Evolutionary conservation across 2,888 invertebrate species (phyloP).

Genomic region (Amiota minor): DNA sequence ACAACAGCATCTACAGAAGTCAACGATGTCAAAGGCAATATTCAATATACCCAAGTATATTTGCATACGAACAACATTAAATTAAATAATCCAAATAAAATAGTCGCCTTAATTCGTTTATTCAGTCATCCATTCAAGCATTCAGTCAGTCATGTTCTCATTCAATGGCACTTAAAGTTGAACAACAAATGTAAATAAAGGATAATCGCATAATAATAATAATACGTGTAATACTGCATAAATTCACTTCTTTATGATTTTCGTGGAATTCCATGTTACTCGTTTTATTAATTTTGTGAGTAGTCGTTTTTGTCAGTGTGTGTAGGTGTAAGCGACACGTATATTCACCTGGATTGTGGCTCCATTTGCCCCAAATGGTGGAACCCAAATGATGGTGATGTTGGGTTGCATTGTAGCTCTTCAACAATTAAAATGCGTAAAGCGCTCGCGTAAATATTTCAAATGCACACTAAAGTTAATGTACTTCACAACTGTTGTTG

Average conservation of each 20-base stretch:
- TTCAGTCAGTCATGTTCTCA: too few species aligned
- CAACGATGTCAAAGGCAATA: too few species aligned
- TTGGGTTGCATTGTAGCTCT: too few species aligned
- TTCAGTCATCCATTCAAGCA: too few species aligned
- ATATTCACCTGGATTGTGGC: background rate
- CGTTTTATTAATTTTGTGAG: background rate
- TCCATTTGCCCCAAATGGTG: background rate
- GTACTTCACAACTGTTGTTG: background rate
- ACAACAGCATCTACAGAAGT: too few species aligned
- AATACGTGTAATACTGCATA: slow-evolving; percentile 18
- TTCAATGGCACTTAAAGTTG: background rate
- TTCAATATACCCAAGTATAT: too few species aligned
- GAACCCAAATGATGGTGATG: too few species aligned
- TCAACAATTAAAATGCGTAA: slow-evolving; percentile 15
- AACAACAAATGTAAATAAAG: background rate
- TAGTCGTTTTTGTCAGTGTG: background rate
- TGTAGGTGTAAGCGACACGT: background rate
- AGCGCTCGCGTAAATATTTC: background rate
- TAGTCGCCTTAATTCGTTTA: too few species aligned
- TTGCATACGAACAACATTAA: too few species aligned
- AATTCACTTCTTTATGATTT: slow-evolving; percentile 14
- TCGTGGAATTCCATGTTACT: background rate
- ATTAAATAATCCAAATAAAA: too few species aligned
- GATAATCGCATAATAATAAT: slow-evolving; percentile 8
- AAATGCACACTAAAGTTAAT: slow-evolving; percentile 6